Base-by-base conservation (phyloP, 1,140 invertebrate species). In the Drosophila littoralis region DNA sequence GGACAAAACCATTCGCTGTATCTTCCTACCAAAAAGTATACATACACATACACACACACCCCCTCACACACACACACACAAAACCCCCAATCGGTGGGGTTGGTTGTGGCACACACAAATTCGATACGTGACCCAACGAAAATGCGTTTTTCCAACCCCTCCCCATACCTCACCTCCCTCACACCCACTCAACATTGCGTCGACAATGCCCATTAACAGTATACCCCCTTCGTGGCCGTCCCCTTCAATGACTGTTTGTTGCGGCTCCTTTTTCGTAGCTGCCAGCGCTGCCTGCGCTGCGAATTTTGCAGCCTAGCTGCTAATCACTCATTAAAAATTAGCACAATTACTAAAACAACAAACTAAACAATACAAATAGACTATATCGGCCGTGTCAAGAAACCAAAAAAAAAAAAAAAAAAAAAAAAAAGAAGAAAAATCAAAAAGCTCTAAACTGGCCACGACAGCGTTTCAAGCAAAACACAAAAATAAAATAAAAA, bases 91-190 rank as follows among this genome's bases (percentile, higher is more conserved):
- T 71, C 45, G 68, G 69, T 60, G 48, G 70, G 48, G 54, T 67
- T 67, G 46, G 42, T 50, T 74, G 68, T 17, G 70, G 54, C 71
- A 76, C 73, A 69, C 79, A 88, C 66, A 64, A 88, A 83, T 80
- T 77, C 74, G 73, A 89, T 83, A 89, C 83, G 83, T 88, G 83
- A 88, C 84, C 73, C 74, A 71, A 76, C 79, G 73, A 89, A 86
- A 79, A 89, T 83, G 84, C 79, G 83, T 88, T 88, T 85, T 79
- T 68, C 75, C 67, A 57, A 43, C 28, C 17, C n/a, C 15, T 13
- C 55, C 65, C 9, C 9, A n/a, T n/a, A n/a, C n/a, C n/a, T n/a
- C n/a, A 7, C 13, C 42, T 13, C 22, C 13, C 43, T 22, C 4
- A 17, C 35, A 28, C 40, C 22, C 35, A 12, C 59, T 43, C 43